Base-by-base conservation (phyloP, 2,113 vertebrate genomes). In the Hyaena hyaena region DNA sequence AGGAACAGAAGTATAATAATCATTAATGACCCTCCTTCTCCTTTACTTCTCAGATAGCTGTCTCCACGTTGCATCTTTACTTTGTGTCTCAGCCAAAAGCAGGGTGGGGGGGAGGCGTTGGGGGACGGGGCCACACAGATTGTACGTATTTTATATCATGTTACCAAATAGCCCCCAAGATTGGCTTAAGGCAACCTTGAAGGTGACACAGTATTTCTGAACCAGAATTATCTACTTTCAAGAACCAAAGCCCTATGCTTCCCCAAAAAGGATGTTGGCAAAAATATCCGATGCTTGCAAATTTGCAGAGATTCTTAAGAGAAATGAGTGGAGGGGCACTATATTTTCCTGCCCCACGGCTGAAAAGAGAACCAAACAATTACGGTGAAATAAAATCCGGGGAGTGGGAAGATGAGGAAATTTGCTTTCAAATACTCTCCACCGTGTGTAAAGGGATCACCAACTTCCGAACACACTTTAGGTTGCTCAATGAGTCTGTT, bases 151-250 rank as follows among this genome's bases (percentile, higher is more conserved):
- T 98, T 93, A 97, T 97, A 97, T 97, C 92, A 89, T 94, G 96
- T 98, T 96, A 97, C 98, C 97, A 98, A 98, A 98, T 91, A 98
- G 98, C 87, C 58, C 1, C 74, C 88, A 98, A 97, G 95, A 97
- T 50, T 98, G 85, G 88, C 94, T 97, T 94, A 98, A 98, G 98
- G 98, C 98, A 98, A 94, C 98, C 73, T 93, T 96, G 97, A 98
- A 98, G 97, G 96, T 77, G 79, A 97, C 96, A 96, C 71, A 84
- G 21, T 97, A 97, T 97, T 98, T 95, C 87, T 45, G 90, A 95
- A 88, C 48, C 21, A 77, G 63, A 98, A 98, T 97, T 98, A 98
- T 98, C 98, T 95, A 91, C 97, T 98, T 97, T 97, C 96, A 96
- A 97, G 98, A 98, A 98, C 94, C 94, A 96, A 10, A 45, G 91